Percentiles rank a stretch among this genome's conserved stretches.
Conservation (phyloP, 2,113 vertebrate genomes). For the Laticauda laticaudata region DNA sequence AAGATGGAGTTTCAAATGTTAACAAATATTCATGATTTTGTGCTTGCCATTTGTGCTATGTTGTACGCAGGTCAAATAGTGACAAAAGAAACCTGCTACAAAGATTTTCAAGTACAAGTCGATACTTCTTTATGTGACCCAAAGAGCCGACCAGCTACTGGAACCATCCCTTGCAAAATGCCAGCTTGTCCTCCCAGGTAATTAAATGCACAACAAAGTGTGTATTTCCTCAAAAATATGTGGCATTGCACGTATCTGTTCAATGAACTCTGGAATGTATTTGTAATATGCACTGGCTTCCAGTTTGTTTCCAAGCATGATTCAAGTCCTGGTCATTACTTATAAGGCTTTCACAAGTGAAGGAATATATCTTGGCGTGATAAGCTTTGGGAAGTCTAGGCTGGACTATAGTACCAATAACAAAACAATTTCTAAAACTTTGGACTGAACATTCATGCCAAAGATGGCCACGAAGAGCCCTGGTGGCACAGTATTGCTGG, state of each 20-base stretch:
- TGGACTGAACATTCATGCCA: not conserved
- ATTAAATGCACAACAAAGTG: not conserved
- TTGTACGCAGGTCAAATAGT: conserved; percentile 76
- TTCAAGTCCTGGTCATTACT: not conserved
- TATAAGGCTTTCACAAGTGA: not conserved
- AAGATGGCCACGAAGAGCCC: not conserved
- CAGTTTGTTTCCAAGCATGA: not conserved
- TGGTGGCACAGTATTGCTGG: not conserved
- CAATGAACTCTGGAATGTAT: not conserved
- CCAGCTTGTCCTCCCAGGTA: conserved; percentile 85
- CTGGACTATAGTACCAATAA: not conserved
- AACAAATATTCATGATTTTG: not conserved
- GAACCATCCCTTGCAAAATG: conserved; percentile 74
- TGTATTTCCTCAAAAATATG: not conserved
- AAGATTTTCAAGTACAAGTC: conserved; percentile 77
- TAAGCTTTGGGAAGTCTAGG: not conserved
- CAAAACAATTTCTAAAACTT: not conserved
- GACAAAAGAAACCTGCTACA: conserved; percentile 78
- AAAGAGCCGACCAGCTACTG: conserved; percentile 69
- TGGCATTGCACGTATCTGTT: not conserved
- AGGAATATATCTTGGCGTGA: not conserved
- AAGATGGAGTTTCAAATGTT: not conserved
- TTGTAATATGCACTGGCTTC: not conserved
- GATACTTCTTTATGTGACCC: conserved; percentile 79
- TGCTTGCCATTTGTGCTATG: not conserved